phyloP scores from a whole-genome alignment of 2,113 vertebrate genomes.

The Lepidiolamprologus cunningtoni region DNA sequence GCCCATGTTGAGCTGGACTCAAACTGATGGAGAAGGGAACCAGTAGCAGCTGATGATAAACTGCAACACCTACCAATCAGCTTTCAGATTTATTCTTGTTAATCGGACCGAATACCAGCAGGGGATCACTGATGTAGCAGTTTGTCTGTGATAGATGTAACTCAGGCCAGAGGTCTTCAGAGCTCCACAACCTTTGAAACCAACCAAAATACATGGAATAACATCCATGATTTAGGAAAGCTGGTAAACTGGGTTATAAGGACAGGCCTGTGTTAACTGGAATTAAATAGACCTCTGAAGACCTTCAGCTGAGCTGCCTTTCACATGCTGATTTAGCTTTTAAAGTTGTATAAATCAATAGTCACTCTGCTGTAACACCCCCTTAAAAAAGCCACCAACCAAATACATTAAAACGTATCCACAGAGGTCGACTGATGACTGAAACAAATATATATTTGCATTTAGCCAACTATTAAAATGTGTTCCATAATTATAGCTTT shows the following conservation, averaged over 20 bases:
- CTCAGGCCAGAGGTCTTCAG: not conserved
- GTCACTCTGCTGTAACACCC: not conserved
- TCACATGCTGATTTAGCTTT: not conserved
- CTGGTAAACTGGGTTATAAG: not conserved
- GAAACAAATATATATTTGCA: not conserved
- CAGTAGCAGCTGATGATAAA: conserved; percentile 15
- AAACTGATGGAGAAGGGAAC: not conserved
- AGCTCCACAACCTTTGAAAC: not conserved
- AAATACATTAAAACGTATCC: not conserved
- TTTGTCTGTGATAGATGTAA: not conserved
- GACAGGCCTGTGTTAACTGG: not conserved
- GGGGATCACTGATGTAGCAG: not conserved
- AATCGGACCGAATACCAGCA: not conserved
- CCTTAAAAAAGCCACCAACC: not conserved
- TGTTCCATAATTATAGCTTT: not conserved
- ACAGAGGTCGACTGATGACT: not conserved
- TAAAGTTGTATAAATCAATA: not conserved
- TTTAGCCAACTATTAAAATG: not conserved
- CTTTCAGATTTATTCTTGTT: not conserved
- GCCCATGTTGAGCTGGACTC: conserved; percentile 25
- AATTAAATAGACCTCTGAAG: not conserved
- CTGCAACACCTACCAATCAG: not conserved
- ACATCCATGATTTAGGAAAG: not conserved
- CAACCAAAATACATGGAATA: not conserved
- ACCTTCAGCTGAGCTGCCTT: not conserved